Evolutionary conservation across 1,140 invertebrate genomes (phyloP).

Genomic region (Teleopsis dalmanni): DNA sequence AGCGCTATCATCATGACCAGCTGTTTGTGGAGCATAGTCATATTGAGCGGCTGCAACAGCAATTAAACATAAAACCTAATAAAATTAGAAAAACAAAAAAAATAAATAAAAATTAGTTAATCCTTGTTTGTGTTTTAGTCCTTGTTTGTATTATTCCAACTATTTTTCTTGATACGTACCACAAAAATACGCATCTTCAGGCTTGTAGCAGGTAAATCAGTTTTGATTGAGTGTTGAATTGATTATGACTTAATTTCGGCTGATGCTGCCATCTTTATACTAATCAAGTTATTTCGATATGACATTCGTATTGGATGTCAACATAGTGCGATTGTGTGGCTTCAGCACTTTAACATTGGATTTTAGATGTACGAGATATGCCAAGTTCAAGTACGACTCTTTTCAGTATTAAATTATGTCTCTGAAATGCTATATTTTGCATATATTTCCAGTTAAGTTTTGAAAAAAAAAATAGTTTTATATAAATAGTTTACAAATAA

Average conservation of each 20-base stretch:
- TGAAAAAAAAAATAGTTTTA: too few species aligned
- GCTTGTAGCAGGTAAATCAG: constrained; percentile 11
- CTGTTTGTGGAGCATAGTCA: constrained; percentile 20
- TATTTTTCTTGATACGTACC: constrained; percentile 14
- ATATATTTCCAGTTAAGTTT: too few species aligned
- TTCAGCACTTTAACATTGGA: too few species aligned
- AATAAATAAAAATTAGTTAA: background rate
- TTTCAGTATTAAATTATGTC: too few species aligned
- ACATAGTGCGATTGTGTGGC: too few species aligned
- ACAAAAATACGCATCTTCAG: constrained; percentile 30
- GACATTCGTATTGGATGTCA: too few species aligned
- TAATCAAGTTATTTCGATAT: too few species aligned
- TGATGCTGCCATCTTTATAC: too few species aligned
- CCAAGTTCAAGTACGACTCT: too few species aligned
- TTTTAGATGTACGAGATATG: too few species aligned
- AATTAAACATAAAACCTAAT: constrained; percentile 27
- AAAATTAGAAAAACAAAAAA: background rate
- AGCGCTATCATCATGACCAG: constrained; percentile 15
- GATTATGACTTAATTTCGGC: constrained; percentile 24
- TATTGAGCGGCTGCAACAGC: constrained; percentile 26
- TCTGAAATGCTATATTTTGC: too few species aligned
- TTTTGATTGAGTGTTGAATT: constrained; percentile 19
- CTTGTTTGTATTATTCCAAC: background rate
- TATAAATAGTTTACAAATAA: too few species aligned
- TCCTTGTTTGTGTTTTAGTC: background rate